Evolutionary conservation across 1,140 invertebrate genomes (phyloP).

Genomic region (Anoplolepis gracilipes): DNA sequence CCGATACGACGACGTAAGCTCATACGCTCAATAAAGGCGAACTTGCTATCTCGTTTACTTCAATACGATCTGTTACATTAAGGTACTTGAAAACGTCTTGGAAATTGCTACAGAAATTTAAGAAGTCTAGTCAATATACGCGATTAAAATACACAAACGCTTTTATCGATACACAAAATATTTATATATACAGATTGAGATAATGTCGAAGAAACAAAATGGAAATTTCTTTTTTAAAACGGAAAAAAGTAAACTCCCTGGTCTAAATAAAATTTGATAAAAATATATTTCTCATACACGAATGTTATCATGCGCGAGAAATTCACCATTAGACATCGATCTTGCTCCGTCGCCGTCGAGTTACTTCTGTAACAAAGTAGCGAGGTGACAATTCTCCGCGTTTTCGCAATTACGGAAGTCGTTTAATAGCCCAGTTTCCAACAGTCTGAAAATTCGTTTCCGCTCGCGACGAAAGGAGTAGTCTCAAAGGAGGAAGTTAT

Average conservation of each 20-base stretch:
- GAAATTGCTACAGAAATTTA: background rate
- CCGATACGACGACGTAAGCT: constrained; percentile 20
- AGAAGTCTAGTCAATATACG: background rate
- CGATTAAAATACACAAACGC: constrained; percentile 7
- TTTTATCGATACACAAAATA: constrained; percentile 21
- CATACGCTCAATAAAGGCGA: constrained; percentile 35
- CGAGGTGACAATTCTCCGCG: constrained; percentile 57
- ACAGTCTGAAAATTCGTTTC: constrained; percentile 62
- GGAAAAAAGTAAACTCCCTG: background rate
- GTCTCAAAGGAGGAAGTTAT: constrained; percentile 62
- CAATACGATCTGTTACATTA: background rate
- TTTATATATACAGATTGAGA: constrained; percentile 13
- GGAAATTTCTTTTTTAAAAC: background rate
- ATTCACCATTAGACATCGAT: constrained; percentile 43
- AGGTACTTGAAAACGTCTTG: background rate
- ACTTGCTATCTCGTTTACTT: background rate
- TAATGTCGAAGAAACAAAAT: background rate
- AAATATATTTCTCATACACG: background rate
- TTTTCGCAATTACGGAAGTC: constrained; percentile 63
- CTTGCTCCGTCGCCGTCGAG: background rate
- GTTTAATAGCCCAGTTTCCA: constrained; percentile 66
- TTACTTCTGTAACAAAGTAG: constrained; percentile 46
- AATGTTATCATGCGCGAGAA: background rate
- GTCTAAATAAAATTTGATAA: background rate
- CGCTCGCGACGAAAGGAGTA: constrained; percentile 54